Percentiles rank a stretch among this genome's conserved stretches.
Conservation (phyloP, 2,113 vertebrate genomes). For the Amazona vittata region DNA sequence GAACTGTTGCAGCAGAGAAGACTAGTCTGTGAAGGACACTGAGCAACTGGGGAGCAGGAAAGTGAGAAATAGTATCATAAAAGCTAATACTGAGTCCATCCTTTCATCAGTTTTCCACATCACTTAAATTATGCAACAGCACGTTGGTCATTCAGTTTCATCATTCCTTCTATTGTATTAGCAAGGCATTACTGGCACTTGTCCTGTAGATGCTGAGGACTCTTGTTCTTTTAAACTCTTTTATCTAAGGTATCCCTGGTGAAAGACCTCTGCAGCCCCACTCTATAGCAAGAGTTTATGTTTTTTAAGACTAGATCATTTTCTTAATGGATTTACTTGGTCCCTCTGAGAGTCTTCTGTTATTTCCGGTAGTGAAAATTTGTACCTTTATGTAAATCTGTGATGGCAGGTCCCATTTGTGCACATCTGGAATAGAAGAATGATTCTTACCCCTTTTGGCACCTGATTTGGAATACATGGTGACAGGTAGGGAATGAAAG, state of each 20-base stretch:
- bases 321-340: not conserved
- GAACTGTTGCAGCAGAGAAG: not conserved
- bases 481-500: not conserved
- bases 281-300: not conserved
- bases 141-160: not conserved
- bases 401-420: not conserved
- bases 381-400: not conserved
- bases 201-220: not conserved
- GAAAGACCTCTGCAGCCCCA: not conserved
- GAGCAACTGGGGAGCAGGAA: not conserved
- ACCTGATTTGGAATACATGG: not conserved
- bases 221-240: not conserved
- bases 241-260: not conserved
- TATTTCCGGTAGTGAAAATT: not conserved
- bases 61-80: not conserved
- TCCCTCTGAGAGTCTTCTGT: not conserved
- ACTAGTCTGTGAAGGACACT: not conserved
- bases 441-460: not conserved
- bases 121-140: not conserved
- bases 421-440: not conserved
- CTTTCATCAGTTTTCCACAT: not conserved
- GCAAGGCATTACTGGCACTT: not conserved
- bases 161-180: not conserved
- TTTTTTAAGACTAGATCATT: not conserved
- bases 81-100: not conserved